These are phyloP conservation scores for Seriola dumerili DNA, from an alignment of 2,113 vertebrate genomes.

Conservation along the genomic window DNA sequence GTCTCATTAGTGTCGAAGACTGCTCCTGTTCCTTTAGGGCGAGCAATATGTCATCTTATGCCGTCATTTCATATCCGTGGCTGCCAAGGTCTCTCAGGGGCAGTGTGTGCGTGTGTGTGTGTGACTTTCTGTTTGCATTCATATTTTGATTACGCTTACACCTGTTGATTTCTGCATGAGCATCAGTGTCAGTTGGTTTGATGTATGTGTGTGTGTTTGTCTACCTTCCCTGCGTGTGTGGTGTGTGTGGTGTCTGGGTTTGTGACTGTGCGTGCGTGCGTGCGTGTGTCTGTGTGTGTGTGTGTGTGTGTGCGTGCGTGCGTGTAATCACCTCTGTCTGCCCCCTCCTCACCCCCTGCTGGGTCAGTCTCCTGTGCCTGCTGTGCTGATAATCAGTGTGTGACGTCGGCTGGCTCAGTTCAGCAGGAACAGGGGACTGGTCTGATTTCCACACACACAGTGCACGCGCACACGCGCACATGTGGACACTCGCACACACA, in stretches of 20 bases:
- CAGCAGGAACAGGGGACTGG: constrained; percentile 88
- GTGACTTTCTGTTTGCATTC: not conserved
- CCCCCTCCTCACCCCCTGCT: constrained; percentile 60
- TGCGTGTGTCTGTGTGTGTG: constrained; percentile 20
- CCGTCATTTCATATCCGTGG: constrained; percentile 32
- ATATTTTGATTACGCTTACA: constrained; percentile 20
- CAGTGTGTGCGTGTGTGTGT: not conserved
- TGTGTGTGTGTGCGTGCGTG: constrained; percentile 42
- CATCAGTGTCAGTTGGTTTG: constrained; percentile 31
- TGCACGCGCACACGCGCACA: constrained; percentile 21
- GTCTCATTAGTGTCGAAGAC: constrained; percentile 67
- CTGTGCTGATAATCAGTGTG: constrained; percentile 96
- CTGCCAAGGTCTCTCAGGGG: constrained; percentile 15
- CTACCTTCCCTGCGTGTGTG: not conserved
- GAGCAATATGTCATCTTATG: constrained; percentile 50
- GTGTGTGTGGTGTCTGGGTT: constrained; percentile 36
- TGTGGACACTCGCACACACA: constrained; percentile 23
- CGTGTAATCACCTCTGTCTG: constrained; percentile 44
- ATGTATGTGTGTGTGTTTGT: constrained; percentile 1
- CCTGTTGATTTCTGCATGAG: constrained; percentile 52
- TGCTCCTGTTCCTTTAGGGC: constrained; percentile 42
- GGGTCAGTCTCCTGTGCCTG: constrained; percentile 93
- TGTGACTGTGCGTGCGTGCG: constrained; percentile 9
- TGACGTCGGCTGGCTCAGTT: constrained; percentile 89
- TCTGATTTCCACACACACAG: constrained; percentile 65